Conservation (phyloP, 2,797 vertebrate genomes). For the Vireo griseus region DNA sequence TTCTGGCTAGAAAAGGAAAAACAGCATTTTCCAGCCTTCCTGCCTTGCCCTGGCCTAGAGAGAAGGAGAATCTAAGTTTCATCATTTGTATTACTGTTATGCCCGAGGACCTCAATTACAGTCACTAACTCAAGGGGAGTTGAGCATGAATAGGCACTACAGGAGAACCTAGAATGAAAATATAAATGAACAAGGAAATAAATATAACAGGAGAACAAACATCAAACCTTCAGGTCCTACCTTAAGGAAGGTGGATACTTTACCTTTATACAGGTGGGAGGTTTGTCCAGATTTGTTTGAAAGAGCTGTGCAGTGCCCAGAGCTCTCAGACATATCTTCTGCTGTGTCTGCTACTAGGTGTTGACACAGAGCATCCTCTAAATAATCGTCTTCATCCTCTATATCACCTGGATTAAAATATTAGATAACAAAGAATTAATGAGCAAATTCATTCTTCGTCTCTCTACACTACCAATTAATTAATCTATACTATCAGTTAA, state of each 20-base stretch:
- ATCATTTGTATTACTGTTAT: background rate
- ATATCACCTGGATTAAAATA: slow-evolving; percentile 71
- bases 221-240: background rate
- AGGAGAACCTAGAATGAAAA: background rate
- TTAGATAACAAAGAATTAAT: background rate
- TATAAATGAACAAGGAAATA: background rate
- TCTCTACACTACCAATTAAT: background rate
- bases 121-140: background rate
- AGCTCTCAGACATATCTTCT: slow-evolving; percentile 33
- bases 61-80: background rate
- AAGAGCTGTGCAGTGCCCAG: background rate
- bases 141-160: background rate
- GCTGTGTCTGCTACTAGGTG: slow-evolving; percentile 45
- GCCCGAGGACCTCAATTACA: background rate
- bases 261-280: slow-evolving; percentile 67
- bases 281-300: slow-evolving; percentile 58
- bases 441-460: background rate
- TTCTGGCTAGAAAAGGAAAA: background rate
- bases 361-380: slow-evolving; percentile 65
- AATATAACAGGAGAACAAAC: background rate
- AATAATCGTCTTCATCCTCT: slow-evolving; percentile 77
- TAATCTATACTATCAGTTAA: background rate
- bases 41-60: background rate
- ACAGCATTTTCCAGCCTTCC: background rate
- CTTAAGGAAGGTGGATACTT: background rate